A percentile compares a stretch with the other conserved stretches of the same genome.
phyloP scores from a whole-genome alignment of 1,140 invertebrate genomes.

The Pentalonia nigronervosa region DNA sequence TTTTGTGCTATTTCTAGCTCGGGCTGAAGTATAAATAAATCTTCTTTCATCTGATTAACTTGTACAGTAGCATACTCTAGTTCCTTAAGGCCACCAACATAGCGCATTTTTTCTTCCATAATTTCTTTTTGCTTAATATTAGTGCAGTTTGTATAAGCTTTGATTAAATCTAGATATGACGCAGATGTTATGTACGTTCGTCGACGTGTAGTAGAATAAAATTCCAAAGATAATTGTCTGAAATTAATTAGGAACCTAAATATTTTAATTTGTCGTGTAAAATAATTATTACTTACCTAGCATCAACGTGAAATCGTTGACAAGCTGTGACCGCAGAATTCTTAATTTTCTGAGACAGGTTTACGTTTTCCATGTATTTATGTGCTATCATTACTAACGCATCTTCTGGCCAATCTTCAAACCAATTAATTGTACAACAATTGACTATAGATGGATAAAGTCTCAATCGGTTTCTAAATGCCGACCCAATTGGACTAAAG shows the following conservation, averaged over 20 bases:
- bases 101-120: conserved; percentile 77
- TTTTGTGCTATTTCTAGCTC: conserved; percentile 83
- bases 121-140: conserved; percentile 81
- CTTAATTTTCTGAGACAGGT: conserved; percentile 76
- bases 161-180: conserved; percentile 87
- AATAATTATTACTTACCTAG: conserved; percentile 64
- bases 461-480: conserved; percentile 80
- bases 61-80: conserved; percentile 80
- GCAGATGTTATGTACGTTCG: conserved; percentile 90
- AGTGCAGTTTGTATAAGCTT: conserved; percentile 80
- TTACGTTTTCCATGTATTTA: conserved; percentile 79
- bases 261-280: neutral
- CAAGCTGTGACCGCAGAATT: conserved; percentile 77
- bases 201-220: conserved; percentile 73
- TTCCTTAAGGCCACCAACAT: conserved; percentile 85
- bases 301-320: conserved; percentile 86
- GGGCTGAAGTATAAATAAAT: conserved; percentile 83
- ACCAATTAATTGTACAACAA: conserved; percentile 96
- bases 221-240: conserved; percentile 70
- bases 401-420: conserved; percentile 90
- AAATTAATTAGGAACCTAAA: neutral
- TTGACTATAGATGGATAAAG: conserved; percentile 91
- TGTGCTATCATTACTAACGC: conserved; percentile 90
- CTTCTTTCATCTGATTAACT: conserved; percentile 77
- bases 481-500: conserved; percentile 88